phyloP scores from a whole-genome alignment of 1,140 invertebrate genomes.

The Charaxes varanes region DNA sequence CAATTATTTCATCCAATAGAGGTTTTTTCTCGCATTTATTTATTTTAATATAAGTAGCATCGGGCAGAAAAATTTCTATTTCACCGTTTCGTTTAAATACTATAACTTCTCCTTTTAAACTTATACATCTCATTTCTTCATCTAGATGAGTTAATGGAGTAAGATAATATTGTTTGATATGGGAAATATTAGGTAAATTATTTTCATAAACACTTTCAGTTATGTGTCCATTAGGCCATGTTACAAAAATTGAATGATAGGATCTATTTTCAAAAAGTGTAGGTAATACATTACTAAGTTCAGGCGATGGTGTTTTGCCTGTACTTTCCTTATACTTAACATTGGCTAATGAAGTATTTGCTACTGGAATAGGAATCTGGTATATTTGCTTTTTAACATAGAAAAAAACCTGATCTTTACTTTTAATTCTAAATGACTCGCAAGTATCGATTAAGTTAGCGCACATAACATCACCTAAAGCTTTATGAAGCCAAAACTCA shows the following conservation, averaged over 20 bases:
- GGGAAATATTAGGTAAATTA: conserved; percentile 54
- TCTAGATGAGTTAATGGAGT: conserved; percentile 22
- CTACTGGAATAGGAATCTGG: conserved; percentile 18
- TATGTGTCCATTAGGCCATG: conserved; percentile 71
- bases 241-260: conserved; percentile 57
- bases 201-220: conserved; percentile 62
- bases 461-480: conserved; percentile 30
- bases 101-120: conserved; percentile 58
- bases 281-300: conserved; percentile 8
- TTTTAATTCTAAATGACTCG: conserved; percentile 40
- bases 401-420: conserved; percentile 53
- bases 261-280: conserved; percentile 26
- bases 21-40: conserved; percentile 42
- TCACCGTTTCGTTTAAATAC: conserved; percentile 47
- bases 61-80: conserved; percentile 47
- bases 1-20: conserved; percentile 17
- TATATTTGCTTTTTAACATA: conserved; percentile 55
- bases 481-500: conserved; percentile 51
- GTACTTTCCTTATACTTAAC: conserved; percentile 19
- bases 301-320: conserved; percentile 14
- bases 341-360: conserved; percentile 11
- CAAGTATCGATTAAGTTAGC: conserved; percentile 29
- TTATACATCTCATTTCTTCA: conserved; percentile 60
- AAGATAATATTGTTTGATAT: conserved; percentile 68
- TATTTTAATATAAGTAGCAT: conserved; percentile 47